Base-by-base conservation (phyloP, 2,113 vertebrate species). In the Abramis brama region DNA sequence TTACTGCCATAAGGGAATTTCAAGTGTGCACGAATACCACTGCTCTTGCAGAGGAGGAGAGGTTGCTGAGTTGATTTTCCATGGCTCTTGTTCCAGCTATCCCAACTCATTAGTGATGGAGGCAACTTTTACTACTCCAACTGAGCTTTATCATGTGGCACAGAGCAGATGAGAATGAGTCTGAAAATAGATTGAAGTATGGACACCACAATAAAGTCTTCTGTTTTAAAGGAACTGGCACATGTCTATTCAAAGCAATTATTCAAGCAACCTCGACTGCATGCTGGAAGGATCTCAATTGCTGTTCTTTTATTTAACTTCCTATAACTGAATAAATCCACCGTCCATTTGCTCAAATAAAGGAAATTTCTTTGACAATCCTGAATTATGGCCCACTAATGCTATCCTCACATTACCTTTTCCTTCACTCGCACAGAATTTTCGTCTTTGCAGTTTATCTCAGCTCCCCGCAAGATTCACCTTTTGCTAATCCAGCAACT, bases 101-200 rank as follows among this genome's bases (percentile, higher is more conserved):
- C 85, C 77, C 80, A 90, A 82, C 87, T 90, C 87, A 89, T 90
- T 90, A 86, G 86, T 47, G 86, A 86, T 77, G 57, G 84, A 86
- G 47, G 60, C 75, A 85, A 86, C 68, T 86, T 90, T 90, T 87
- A 88, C 81, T 81, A 74, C 81, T 80, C 73, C 71, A 84, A 82
- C 80, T 82, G 84, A 57, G 76, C 82, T 89, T 87, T 82, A 86
- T 89, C 80, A 79, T 74, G 84, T 89, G 86, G 88, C 81, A 82
- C 17, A 47, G 50, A 84, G 70, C 13, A 80, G 60, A 66, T 70
- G 50, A 79, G 36, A 87, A 68, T 71, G 27, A 27, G 84, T 77
- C 81, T 87, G 86, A 87, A 90, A 87, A 83, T 85, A 87, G 76
- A 86, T 9, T 7, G 50, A 82, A 62, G 57, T 73, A 52, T 55